These are phyloP conservation scores for Crotalus tigris DNA, from an alignment of 2,113 vertebrate genomes.

Conservation along the genomic window DNA sequence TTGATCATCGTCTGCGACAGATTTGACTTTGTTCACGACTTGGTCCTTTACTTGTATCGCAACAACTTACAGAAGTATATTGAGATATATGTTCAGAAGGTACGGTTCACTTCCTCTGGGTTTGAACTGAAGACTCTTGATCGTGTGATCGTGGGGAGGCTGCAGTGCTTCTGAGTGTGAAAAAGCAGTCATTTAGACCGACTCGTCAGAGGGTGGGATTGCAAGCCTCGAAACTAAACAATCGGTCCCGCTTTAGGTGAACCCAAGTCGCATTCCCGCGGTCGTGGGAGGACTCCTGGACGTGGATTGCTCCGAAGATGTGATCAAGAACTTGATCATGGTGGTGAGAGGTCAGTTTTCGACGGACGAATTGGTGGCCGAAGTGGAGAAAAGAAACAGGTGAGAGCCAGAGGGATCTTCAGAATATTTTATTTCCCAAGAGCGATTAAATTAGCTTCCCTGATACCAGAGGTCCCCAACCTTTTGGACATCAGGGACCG, in stretches of 20 bases:
- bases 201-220: too few species aligned
- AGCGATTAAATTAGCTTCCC: neutral
- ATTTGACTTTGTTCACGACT: conserved; percentile 90
- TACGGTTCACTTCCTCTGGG: conserved; percentile 44
- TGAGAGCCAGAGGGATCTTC: conserved; percentile 40
- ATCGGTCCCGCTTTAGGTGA: conserved; percentile 73
- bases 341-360: conserved; percentile 91
- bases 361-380: conserved; percentile 88
- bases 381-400: conserved; percentile 94
- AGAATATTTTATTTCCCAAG: neutral
- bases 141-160: rapidly evolving
- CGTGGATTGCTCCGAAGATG: conserved; percentile 91
- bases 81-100: conserved; percentile 93
- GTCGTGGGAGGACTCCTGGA: conserved; percentile 90
- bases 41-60: conserved; percentile 88
- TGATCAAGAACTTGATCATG: conserved; percentile 91
- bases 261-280: conserved; percentile 87
- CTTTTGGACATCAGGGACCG: too few species aligned
- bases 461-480: too few species aligned
- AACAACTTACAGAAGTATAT: conserved; percentile 96
- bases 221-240: neutral
- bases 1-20: conserved; percentile 92
- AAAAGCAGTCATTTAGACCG: too few species aligned
- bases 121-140: too few species aligned
- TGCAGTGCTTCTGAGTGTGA: too few species aligned